phyloP scores from a whole-genome alignment of 35 echinoderm and acorn worm species.

The Heliocidaris tuberculata region DNA sequence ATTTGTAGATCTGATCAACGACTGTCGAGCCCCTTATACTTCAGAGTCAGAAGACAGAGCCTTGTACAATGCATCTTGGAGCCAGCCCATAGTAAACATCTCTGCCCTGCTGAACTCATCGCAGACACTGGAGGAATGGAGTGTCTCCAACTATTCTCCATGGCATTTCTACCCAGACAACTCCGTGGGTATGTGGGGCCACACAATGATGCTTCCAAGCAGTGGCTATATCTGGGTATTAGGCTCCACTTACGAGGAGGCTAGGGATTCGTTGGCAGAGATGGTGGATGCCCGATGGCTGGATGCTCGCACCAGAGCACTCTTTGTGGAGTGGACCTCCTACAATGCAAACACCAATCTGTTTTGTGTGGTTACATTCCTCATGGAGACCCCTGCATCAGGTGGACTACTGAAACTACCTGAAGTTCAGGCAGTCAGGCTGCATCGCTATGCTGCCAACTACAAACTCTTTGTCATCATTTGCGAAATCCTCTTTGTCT shows the following conservation, averaged over 20 bases:
- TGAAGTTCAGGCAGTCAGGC: slow-evolving; percentile 63
- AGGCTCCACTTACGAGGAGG: slow-evolving; percentile 20
- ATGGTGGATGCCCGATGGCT: slow-evolving; percentile 67
- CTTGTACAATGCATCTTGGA: slow-evolving; percentile 52
- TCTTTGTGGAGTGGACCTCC: slow-evolving; percentile 87
- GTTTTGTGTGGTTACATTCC: slow-evolving; percentile 77
- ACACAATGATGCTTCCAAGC: slow-evolving; percentile 47
- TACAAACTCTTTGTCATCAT: slow-evolving; percentile 66
- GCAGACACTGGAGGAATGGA: neutral
- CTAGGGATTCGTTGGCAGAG: slow-evolving; percentile 31
- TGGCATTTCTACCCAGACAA: slow-evolving; percentile 61
- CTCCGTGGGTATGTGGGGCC: slow-evolving; percentile 49
- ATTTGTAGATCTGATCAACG: slow-evolving; percentile 37
- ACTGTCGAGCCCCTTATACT: slow-evolving; percentile 54
- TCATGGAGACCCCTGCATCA: slow-evolving; percentile 71
- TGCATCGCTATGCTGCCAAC: slow-evolving; percentile 68
- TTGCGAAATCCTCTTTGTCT: slow-evolving; percentile 67
- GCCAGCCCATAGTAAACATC: neutral
- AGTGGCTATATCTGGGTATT: slow-evolving; percentile 76
- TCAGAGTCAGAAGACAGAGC: slow-evolving; percentile 41
- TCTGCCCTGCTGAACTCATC: neutral
- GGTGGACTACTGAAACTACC: slow-evolving; percentile 77
- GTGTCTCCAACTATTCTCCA: neutral
- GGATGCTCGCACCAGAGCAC: slow-evolving; percentile 72
- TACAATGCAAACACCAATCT: slow-evolving; percentile 95